Base-by-base conservation (phyloP, 1,140 invertebrate species). In the Pararge aegeria region DNA sequence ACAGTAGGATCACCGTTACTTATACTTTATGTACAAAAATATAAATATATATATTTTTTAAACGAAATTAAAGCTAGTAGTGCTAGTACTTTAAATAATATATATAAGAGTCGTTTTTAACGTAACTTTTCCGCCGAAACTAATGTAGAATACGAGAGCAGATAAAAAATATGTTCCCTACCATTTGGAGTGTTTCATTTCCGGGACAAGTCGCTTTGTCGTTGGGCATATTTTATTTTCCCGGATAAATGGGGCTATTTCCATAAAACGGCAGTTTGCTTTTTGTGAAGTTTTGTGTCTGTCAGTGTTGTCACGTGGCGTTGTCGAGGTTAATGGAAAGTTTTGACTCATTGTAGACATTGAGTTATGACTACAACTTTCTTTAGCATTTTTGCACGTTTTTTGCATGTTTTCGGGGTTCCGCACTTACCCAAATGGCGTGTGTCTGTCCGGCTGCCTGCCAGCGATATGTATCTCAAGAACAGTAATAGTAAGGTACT, bases 201-300 rank as follows among this genome's bases (percentile, higher is more conserved):
- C 87, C 87, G 75, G 82, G 64, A 89, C 84, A 89, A 87, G 83
- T 81, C 75, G 80, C 76, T 89, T 83, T 89, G 87, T 87, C 83
- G 82, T 75, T 66, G 64, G 68, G 67, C 64, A 80, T 80, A 82
- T 78, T 78, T 75, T 75, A 73, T 72, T 83, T 80, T 78, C 69
- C 65, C 70, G 59, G 68, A 73, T 66, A 73, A 80, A 85, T 80
- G 68, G 72, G 49, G 51, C 42, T 38, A 89, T 89, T 87, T 82
- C 77, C 86, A 89, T 89, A 89, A 89, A 89, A 83, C 61, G 61
- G 78, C 76, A 68, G 73, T 89, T 87, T 76, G 65, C 75, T 80
- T 74, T 83, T 75, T 73, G 57, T 60, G 56, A 63, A 73, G 76
- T 73, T 81, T 75, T 73, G 55, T 60, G 58, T 59, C 65, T 64